Conservation (phyloP, 2,888 invertebrate genomes). For the Heliconius ismenius region DNA sequence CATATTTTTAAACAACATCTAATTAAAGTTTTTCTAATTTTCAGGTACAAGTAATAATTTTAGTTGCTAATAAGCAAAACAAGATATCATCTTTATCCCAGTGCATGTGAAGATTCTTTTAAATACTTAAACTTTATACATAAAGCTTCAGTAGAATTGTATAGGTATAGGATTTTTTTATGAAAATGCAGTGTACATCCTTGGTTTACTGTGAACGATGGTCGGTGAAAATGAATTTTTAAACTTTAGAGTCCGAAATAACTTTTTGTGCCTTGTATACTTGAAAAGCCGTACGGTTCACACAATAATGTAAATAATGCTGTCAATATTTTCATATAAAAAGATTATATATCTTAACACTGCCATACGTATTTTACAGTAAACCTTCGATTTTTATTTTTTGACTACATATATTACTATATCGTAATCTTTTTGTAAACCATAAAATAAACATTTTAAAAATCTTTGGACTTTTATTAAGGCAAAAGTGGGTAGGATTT, state of each 20-base stretch:
- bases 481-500: background rate
- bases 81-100: constrained; percentile 7
- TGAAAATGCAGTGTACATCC: background rate
- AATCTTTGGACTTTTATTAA: background rate
- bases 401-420: background rate
- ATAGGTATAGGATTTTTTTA: background rate
- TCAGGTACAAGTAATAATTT: constrained; percentile 28
- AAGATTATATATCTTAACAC: background rate
- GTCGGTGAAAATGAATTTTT: background rate
- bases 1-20: background rate
- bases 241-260: too few species aligned
- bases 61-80: constrained; percentile 14
- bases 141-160: background rate
- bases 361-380: background rate
- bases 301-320: background rate
- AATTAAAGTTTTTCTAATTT: constrained; percentile 26
- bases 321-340: background rate
- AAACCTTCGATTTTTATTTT: constrained; percentile 15
- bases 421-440: constrained; percentile 6
- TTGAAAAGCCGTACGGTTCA: background rate
- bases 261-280: constrained; percentile 3
- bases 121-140: background rate
- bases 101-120: constrained; percentile 10
- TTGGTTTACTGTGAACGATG: constrained; percentile 14
- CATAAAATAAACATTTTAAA: constrained; percentile 10